These are phyloP conservation scores for Danaus plexippus DNA, from an alignment of 1,140 invertebrate genomes.

Conservation along the genomic window DNA sequence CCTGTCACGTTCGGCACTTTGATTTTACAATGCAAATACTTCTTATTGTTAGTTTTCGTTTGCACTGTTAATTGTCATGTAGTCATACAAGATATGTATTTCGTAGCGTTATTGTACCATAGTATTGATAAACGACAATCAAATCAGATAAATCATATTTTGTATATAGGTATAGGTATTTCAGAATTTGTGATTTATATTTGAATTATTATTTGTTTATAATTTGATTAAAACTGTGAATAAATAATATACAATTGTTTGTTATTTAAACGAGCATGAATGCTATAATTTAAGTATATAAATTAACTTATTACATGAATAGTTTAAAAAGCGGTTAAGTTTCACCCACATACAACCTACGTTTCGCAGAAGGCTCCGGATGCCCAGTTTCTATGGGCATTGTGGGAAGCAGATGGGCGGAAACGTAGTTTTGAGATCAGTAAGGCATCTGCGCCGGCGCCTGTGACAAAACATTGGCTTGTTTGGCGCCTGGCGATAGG, in stretches of 20 bases:
- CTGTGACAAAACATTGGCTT: conserved; percentile 24
- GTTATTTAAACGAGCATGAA: conserved; percentile 3
- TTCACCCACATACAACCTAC: conserved; percentile 56
- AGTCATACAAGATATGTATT: too few relatives aligned
- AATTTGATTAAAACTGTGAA: too few relatives aligned
- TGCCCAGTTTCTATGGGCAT: conserved; percentile 41
- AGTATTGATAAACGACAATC: too few relatives aligned
- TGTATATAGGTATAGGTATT: too few relatives aligned
- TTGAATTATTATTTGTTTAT: too few relatives aligned
- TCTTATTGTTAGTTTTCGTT: not conserved
- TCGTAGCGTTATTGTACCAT: too few relatives aligned
- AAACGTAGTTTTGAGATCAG: conserved; percentile 35
- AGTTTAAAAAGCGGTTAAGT: conserved; percentile 54
- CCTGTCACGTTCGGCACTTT: not conserved
- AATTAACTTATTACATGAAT: conserved; percentile 28
- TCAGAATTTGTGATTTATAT: too few relatives aligned
- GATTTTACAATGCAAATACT: conserved; percentile 1
- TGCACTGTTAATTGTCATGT: too few relatives aligned
- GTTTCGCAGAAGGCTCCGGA: conserved; percentile 49
- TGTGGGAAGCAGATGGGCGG: conserved; percentile 61
- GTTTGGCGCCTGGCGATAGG: conserved; percentile 51
- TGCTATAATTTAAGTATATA: conserved; percentile 1
- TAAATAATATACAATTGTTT: not conserved
- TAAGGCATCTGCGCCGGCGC: conserved; percentile 48
- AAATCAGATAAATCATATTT: too few relatives aligned